These are phyloP conservation scores for Sylvilagus floridanus DNA, from an alignment of 2,797 vertebrate species.

Conservation along the genomic window DNA sequence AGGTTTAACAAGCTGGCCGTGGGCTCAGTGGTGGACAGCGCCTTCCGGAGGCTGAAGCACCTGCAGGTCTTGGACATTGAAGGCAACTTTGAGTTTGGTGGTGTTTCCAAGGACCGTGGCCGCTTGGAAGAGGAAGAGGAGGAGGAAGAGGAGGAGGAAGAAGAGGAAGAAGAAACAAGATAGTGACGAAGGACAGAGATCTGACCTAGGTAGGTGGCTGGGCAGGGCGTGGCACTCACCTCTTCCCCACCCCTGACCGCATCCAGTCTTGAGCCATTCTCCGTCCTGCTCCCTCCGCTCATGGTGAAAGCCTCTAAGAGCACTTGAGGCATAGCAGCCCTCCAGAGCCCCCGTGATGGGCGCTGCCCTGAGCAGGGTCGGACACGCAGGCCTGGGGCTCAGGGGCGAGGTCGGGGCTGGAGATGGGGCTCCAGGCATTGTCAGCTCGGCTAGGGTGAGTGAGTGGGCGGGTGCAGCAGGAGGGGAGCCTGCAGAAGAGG, in stretches of 20 bases:
- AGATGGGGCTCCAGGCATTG: neutral
- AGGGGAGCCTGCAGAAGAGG: neutral
- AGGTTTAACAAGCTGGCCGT: constrained; percentile 95
- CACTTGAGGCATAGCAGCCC: neutral
- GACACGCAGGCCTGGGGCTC: neutral
- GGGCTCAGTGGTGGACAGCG: constrained; percentile 92
- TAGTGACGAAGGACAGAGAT: constrained; percentile 42
- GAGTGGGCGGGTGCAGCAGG: neutral
- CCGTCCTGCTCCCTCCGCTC: neutral
- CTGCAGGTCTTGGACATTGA: constrained; percentile 96
- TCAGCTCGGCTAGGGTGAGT: neutral
- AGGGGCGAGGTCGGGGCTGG: neutral
- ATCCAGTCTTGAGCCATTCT: neutral
- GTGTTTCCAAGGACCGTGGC: constrained; percentile 84
- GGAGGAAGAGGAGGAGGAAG: constrained; percentile 86
- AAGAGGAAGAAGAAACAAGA: constrained; percentile 75
- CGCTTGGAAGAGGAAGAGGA: constrained; percentile 86
- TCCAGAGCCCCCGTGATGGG: rapidly evolving
- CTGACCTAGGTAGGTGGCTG: constrained; percentile 58
- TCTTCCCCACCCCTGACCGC: neutral
- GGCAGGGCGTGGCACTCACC: rapidly evolving
- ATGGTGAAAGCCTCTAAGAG: neutral
- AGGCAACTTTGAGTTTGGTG: constrained; percentile 89
- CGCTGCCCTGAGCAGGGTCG: neutral
- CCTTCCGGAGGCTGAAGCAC: constrained; percentile 93